A percentile compares a stretch with the other conserved stretches of the same genome.
phyloP scores from a whole-genome alignment of 2,797 vertebrate genomes.

The Chlorospingus flavigularis region DNA sequence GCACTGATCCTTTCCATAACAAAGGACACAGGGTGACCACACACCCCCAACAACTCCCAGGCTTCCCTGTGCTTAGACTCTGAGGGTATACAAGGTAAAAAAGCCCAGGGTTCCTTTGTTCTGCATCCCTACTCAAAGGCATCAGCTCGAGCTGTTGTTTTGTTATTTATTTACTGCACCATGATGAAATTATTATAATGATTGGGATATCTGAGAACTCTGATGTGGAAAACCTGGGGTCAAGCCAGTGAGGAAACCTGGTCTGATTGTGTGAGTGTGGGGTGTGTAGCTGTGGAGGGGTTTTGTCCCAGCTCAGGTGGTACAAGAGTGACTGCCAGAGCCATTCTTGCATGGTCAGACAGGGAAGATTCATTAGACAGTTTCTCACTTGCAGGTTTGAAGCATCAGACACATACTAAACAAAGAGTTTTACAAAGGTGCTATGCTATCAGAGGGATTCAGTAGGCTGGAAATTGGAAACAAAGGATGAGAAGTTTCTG shows the following conservation, averaged over 20 bases:
- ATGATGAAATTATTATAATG: neutral
- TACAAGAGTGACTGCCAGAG: neutral
- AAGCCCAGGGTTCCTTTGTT: neutral
- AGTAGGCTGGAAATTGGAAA: neutral
- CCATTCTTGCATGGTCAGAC: neutral
- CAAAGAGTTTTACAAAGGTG: neutral
- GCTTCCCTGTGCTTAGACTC: neutral
- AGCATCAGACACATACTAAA: slow-evolving; percentile 5
- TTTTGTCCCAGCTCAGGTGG: neutral
- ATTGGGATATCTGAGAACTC: neutral
- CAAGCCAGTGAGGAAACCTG: rapidly evolving
- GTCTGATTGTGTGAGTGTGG: neutral
- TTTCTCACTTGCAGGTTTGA: slow-evolving; percentile 10
- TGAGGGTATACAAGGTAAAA: neutral
- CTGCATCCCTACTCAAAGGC: neutral
- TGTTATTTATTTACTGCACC: neutral
- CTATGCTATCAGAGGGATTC: neutral
- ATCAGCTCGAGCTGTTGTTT: neutral
- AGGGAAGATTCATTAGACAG: neutral
- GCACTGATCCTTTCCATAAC: neutral
- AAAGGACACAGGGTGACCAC: neutral
- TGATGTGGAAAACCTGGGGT: neutral
- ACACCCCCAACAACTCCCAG: neutral
- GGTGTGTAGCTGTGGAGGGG: neutral
- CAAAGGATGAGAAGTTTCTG: neutral